Base-by-base conservation (phyloP, 2,888 invertebrate genomes). In the Ceramica pisi region DNA sequence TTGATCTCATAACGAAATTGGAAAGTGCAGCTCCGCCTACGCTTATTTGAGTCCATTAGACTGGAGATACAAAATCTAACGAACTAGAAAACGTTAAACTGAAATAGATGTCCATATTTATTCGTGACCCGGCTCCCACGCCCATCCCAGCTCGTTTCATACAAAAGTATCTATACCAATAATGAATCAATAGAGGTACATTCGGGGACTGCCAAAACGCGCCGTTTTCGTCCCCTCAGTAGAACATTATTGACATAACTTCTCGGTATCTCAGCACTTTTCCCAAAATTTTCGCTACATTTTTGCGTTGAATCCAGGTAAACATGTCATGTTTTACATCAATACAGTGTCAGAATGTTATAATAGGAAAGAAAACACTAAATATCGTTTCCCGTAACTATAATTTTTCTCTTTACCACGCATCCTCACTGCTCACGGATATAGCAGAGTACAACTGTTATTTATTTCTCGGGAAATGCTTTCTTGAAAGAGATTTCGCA, bases 291-390 rank as follows among this genome's bases (percentile, higher is more conserved):
- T 63, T 62, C 57, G n/a, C 21, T 21, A 59, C 19, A 31, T 26
- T 57, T 44, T 81, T 46, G 41, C 41, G 26, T 56, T 12, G 21
- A 23, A 50, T 57, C 31, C 5, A 14, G 38, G 7, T 38, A 56
- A 60, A 51, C n/a, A 50, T 76, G 71, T 60, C 55, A 55, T 74
- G 74, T 74, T 72, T 62, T 60, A 44, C 67, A 71, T 75, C 66
- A 81, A 75, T 66, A 71, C 21, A 8, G 31, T 68, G 67, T 72
- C 68, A 68, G 61, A 64, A 69, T 70, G 51, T 67, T 79, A 51
- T 70, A 56, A 60, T 50, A 68, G 21, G 53, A 72, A 38, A 6
- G 55, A 55, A 63, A 84, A 72, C 74, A 81, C 60, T 38, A 21
- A 6, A n/a, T 14, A 31, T 21, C 26, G 67, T 31, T 62, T 77